A percentile compares a stretch with the other conserved stretches of the same genome.
Conservation (phyloP, 1,140 invertebrate species). For the Sipha flava region DNA sequence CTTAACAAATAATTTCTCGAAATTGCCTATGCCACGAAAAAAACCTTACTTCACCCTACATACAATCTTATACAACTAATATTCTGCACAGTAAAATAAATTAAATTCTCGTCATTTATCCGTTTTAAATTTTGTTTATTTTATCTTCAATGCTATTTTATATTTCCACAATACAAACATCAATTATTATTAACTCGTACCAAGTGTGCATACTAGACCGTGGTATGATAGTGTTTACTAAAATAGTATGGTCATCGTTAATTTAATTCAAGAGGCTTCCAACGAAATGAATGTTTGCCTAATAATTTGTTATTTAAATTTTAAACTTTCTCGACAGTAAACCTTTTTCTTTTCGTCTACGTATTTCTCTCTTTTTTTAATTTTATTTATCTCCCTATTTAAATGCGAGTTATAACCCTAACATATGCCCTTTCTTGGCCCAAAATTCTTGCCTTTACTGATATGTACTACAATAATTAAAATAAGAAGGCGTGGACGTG, state of each 20-base stretch:
- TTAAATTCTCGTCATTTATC: too few relatives aligned
- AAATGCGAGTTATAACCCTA: too few relatives aligned
- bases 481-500: background rate
- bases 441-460: too few relatives aligned
- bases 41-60: too few relatives aligned
- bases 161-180: background rate
- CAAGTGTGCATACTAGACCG: background rate
- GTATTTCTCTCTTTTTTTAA: too few relatives aligned
- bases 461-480: background rate
- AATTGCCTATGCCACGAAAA: too few relatives aligned
- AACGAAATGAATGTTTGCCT: background rate
- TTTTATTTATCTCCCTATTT: too few relatives aligned
- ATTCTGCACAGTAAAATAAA: too few relatives aligned
- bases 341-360: background rate
- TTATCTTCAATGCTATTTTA: background rate
- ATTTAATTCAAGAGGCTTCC: background rate
- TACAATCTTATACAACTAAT: too few relatives aligned
- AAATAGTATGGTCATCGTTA: background rate
- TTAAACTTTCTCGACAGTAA: background rate
- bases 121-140: background rate
- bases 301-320: constrained; percentile 15
- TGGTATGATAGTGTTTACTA: background rate
- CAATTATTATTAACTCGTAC: background rate
- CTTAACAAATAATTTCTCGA: too few relatives aligned
- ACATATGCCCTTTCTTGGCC: too few relatives aligned